These are phyloP conservation scores for Muscidifurax raptorellus DNA, from an alignment of 1,140 invertebrate genomes.

Conservation along the genomic window DNA sequence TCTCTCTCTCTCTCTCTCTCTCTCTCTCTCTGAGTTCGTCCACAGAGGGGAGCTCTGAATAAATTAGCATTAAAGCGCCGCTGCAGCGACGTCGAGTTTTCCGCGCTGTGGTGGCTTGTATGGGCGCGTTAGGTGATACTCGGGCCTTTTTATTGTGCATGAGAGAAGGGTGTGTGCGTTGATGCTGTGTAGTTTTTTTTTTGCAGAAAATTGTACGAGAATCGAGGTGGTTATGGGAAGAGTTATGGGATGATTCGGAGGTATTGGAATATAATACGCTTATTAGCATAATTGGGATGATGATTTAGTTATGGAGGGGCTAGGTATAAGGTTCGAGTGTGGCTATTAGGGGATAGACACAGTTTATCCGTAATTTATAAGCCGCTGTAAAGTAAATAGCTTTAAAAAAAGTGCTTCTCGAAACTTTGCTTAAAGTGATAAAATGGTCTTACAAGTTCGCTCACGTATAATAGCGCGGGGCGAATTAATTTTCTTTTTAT, in stretches of 20 bases:
- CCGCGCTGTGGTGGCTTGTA: background rate
- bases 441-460: background rate
- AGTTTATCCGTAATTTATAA: too few relatives aligned
- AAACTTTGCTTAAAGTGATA: background rate
- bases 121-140: background rate
- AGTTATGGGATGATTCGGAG: background rate
- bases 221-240: background rate
- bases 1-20: background rate
- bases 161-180: too few relatives aligned
- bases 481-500: background rate
- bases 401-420: background rate
- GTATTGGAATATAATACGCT: background rate
- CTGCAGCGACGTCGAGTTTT: background rate
- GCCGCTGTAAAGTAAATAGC: too few relatives aligned
- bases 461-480: too few relatives aligned
- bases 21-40: background rate
- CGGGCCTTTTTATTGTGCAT: too few relatives aligned
- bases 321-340: too few relatives aligned
- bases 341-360: too few relatives aligned
- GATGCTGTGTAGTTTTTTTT: background rate
- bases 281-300: background rate
- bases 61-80: conserved; percentile 27
- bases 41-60: background rate
- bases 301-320: background rate
- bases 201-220: background rate